Evolutionary conservation across 2,113 vertebrate species (phyloP).

Genomic region (Chloroceryle aenea): DNA sequence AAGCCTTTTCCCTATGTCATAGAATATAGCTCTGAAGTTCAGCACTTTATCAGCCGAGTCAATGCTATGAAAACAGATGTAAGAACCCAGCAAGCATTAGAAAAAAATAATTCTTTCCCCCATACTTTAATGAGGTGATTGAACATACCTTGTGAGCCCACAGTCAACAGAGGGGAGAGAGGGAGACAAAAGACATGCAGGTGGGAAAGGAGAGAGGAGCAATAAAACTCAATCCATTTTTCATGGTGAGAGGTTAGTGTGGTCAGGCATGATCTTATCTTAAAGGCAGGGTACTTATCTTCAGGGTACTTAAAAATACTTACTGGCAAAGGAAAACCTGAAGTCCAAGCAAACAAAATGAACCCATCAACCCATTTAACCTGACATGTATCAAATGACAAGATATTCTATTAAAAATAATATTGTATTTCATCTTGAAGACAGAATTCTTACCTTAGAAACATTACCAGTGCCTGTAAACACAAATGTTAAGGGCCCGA

Average conservation of each 20-base stretch:
- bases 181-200: background rate
- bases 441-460: constrained; percentile 85
- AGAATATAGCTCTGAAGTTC: background rate
- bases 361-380: background rate
- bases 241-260: background rate
- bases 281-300: background rate
- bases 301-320: background rate
- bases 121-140: background rate
- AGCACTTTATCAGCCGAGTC: background rate
- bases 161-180: background rate
- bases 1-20: background rate
- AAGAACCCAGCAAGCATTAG: background rate
- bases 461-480: constrained; percentile 98
- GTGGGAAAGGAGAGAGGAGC: background rate
- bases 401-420: background rate
- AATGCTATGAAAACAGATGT: background rate
- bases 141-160: background rate
- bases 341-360: background rate
- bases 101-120: background rate
- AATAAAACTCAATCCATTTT: background rate
- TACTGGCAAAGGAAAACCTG: background rate
- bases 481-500: constrained; percentile 95
- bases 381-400: background rate
- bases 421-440: background rate
- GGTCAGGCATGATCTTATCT: background rate